Base-by-base conservation (phyloP, 2,113 vertebrate genomes). In the Trochalopteron elliotii region DNA sequence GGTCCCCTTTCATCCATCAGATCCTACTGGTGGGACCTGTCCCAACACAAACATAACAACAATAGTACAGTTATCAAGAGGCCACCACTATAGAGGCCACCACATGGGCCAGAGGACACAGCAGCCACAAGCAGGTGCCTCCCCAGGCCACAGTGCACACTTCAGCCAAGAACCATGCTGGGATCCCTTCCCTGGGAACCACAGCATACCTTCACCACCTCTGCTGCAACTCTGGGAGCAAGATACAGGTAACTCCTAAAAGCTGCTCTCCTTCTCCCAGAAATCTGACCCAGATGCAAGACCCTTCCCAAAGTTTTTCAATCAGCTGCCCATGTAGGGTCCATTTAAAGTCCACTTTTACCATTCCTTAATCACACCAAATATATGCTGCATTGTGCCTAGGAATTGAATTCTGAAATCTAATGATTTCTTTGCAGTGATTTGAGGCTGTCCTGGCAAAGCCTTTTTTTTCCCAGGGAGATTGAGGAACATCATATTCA, bases 171-270 rank as follows among this genome's bases (percentile, higher is more conserved):
- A 22, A 55, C 9, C 12, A 56, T 0, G 0, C 23, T 14, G 3
- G 6, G 23, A 44, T 14, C 10, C 45, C 42, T 28, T 31, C 65
- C 40, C 70, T 60, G 25, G 22, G 39, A 59, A 25, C 33, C 24
- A 28, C 52, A 31, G 37, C 3, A 0, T 44, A 39, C 17, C 47
- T 65, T 63, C 44, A 37, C 7, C 1, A 0, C 39, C 25, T 61
- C 39, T 67, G 39, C 57, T 57, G 45, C 33, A 27, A 22, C 49
- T 71, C 57, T 40, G 25, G 24, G 24, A 68, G 6, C 17, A 88
- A 83, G 15, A 56, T 3, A 55, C 11, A 52, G 15, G 27, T 25
- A 42, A 65, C 15, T 52, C 30, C 37, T 39, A 33, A 78, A 79
- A 56, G 27, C 57, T 74, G 31, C 17, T 53, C 25, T 82, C 45